Evolutionary conservation across 2,113 vertebrate genomes (phyloP).

Genomic region (Phyllostomus discolor): DNA sequence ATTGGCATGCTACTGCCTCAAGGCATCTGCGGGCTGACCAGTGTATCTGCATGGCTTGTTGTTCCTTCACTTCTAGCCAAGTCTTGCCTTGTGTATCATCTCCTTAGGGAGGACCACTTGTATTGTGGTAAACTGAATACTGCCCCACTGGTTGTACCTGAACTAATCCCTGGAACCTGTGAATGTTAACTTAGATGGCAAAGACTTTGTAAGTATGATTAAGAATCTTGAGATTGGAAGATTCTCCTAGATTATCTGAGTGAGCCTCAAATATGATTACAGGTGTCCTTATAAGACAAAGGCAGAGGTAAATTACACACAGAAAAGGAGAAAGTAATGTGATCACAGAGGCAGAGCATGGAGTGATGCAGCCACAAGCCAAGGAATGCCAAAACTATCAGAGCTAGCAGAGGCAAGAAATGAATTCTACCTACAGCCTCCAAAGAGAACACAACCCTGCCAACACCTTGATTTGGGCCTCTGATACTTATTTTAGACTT

Average conservation of each 20-base stretch:
- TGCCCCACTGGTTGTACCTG: not conserved
- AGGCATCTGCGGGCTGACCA: not conserved
- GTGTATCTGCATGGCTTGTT: not conserved
- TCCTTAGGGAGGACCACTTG: not conserved
- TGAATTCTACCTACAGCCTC: not conserved
- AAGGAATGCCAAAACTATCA: not conserved
- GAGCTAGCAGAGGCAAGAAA: not conserved
- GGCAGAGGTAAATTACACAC: too few relatives aligned
- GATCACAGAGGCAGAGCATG: too few relatives aligned
- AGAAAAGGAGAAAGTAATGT: too few relatives aligned
- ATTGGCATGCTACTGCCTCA: not conserved
- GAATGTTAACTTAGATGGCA: not conserved
- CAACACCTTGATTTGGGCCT: not conserved
- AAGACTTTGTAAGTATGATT: not conserved
- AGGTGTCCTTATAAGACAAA: not conserved
- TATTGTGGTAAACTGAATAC: not conserved
- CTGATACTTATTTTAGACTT: not conserved
- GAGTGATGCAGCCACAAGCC: not conserved
- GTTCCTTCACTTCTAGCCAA: not conserved
- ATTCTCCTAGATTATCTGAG: not conserved
- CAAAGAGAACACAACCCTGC: not conserved
- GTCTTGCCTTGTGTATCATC: not conserved
- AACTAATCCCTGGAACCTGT: not conserved
- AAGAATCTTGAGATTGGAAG: not conserved
- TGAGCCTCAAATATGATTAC: not conserved